Conservation (phyloP, 2,113 vertebrate species). For the Phylloscopus trochilus region DNA sequence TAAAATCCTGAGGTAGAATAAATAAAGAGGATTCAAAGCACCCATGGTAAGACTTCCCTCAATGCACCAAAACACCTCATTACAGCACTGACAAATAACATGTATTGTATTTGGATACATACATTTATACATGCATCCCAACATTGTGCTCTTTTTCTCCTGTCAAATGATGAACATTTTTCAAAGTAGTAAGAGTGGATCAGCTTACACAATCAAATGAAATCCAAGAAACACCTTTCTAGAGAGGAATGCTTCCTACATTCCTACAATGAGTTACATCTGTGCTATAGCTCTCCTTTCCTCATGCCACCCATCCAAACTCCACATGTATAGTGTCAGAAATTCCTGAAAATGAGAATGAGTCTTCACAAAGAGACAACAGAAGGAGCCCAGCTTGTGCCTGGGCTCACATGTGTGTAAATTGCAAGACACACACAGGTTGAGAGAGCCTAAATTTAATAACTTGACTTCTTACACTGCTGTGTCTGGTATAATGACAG, state of each 20-base stretch:
- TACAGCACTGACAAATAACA: background rate
- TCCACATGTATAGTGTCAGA: background rate
- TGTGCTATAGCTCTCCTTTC: background rate
- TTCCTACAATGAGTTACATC: background rate
- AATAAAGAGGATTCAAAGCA: background rate
- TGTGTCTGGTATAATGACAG: background rate
- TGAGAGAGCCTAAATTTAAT: background rate
- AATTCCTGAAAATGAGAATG: background rate
- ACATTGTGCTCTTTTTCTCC: background rate
- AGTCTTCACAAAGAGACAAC: background rate
- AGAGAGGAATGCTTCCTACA: background rate
- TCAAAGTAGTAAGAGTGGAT: background rate
- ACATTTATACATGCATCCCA: background rate
- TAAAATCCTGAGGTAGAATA: background rate
- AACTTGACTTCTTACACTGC: background rate
- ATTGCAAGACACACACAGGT: background rate
- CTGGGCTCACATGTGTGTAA: accelerated
- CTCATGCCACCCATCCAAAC: too few relatives aligned
- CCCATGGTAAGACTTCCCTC: background rate
- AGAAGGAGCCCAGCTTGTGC: background rate
- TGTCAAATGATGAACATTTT: background rate
- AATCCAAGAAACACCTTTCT: background rate
- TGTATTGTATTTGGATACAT: background rate
- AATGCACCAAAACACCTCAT: background rate
- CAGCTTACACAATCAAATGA: background rate